phyloP scores from a whole-genome alignment of 2,113 vertebrate species.

The western clawed frog (Xenopus tropicalis) region DNA sequence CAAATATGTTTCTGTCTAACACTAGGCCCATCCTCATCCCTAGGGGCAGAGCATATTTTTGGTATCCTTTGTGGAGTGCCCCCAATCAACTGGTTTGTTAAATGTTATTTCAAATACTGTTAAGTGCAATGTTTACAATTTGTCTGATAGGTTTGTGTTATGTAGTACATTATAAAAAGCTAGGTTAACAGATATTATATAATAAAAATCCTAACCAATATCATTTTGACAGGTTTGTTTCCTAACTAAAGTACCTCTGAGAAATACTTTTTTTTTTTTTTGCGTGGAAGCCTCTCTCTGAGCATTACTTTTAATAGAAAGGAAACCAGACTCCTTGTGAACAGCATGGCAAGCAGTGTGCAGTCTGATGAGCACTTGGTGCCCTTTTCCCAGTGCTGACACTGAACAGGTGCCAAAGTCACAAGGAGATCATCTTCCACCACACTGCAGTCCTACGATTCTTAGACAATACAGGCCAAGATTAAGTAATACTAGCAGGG shows the following conservation, averaged over 20 bases:
- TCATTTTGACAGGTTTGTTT: too few relatives aligned
- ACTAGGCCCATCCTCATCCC: too few relatives aligned
- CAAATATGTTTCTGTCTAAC: too few relatives aligned
- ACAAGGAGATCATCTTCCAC: conserved; percentile 39
- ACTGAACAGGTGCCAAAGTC: conserved; percentile 38
- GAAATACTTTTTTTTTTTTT: background rate
- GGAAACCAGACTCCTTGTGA: conserved; percentile 44
- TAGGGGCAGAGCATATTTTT: too few relatives aligned
- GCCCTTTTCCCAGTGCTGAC: conserved; percentile 32
- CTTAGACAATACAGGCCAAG: conserved; percentile 24
- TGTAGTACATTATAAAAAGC: too few relatives aligned
- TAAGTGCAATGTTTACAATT: too few relatives aligned
- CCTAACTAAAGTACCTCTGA: background rate
- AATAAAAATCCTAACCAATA: too few relatives aligned
- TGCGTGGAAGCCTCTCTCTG: conserved; percentile 18
- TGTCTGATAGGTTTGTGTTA: too few relatives aligned
- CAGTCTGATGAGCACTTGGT: conserved; percentile 4
- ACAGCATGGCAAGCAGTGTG: conserved; percentile 6
- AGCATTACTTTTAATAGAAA: conserved; percentile 43
- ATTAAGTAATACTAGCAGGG: background rate
- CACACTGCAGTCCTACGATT: conserved; percentile 8
- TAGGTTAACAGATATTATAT: too few relatives aligned
- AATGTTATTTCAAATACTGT: too few relatives aligned
- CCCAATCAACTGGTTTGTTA: too few relatives aligned
- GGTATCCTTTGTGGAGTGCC: too few relatives aligned